Conservation (phyloP, 2,797 vertebrate genomes). For the Streptopelia turtur region DNA sequence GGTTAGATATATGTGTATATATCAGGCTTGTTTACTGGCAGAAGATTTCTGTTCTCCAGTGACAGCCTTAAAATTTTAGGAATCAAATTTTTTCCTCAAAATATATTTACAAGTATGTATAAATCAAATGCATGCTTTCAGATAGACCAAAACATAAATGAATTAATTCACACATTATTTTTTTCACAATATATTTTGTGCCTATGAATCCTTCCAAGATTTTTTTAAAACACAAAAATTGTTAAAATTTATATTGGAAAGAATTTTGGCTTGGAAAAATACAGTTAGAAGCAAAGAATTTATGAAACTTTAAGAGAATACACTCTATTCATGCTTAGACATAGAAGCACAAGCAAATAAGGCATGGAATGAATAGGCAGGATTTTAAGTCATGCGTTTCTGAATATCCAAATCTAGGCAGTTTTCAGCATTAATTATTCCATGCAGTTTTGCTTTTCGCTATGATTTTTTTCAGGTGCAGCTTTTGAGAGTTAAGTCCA, state of each 20-base stretch:
- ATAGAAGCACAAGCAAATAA: slow-evolving; percentile 28
- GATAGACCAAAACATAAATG: not conserved
- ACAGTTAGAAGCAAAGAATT: slow-evolving; percentile 32
- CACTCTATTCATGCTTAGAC: slow-evolving; percentile 42
- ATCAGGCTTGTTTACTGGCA: not conserved
- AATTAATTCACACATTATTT: not conserved
- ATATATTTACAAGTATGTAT: not conserved
- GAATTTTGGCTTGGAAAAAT: slow-evolving; percentile 48
- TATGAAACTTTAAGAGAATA: slow-evolving; percentile 42
- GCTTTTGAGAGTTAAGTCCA: slow-evolving; percentile 34
- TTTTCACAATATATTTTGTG: slow-evolving; percentile 18
- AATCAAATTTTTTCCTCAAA: not conserved
- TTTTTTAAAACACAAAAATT: slow-evolving; percentile 56
- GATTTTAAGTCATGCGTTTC: slow-evolving; percentile 6
- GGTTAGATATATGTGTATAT: too few relatives aligned
- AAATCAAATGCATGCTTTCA: not conserved
- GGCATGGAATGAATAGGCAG: not conserved
- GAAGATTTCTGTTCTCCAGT: not conserved
- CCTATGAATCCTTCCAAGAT: slow-evolving; percentile 44
- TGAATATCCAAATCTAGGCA: not conserved
- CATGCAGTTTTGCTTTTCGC: not conserved
- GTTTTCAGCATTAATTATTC: slow-evolving; percentile 50
- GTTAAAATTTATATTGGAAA: slow-evolving; percentile 52
- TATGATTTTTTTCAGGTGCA: slow-evolving; percentile 38
- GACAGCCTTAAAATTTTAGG: not conserved